A percentile compares a stretch with the other conserved stretches of the same genome.
Conservation (phyloP, 2,113 vertebrate species). For the Cryptoleucopteryx plumbea region DNA sequence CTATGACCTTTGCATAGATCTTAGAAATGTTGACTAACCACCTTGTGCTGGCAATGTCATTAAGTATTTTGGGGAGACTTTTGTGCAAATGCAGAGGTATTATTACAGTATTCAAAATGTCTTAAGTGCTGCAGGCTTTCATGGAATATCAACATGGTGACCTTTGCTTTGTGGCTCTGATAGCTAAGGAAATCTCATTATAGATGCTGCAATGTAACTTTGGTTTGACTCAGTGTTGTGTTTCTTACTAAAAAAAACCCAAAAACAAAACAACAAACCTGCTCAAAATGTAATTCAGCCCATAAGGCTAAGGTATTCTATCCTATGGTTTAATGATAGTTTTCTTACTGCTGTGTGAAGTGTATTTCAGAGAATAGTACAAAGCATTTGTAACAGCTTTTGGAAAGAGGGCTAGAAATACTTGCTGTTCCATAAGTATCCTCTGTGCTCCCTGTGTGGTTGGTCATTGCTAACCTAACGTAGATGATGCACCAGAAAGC, state of each 20-base stretch:
- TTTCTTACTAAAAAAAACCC: not conserved
- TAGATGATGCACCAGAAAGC: not conserved
- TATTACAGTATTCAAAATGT: not conserved
- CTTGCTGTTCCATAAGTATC: not conserved
- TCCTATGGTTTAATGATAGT: not conserved
- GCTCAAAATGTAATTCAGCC: not conserved
- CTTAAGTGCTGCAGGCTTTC: constrained; percentile 5
- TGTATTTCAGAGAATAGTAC: not conserved
- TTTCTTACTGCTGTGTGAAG: not conserved
- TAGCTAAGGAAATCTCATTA: constrained; percentile 17
- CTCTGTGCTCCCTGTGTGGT: not conserved
- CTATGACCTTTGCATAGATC: constrained; percentile 13
- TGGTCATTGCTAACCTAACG: not conserved
- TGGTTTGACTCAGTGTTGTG: not conserved
- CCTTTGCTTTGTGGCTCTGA: constrained; percentile 6
- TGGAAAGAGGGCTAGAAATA: not conserved
- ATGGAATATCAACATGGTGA: not conserved
- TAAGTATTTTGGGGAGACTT: not conserved
- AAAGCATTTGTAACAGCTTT: not conserved
- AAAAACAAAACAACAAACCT: not conserved
- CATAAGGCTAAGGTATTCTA: not conserved
- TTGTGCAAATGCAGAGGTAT: not conserved
- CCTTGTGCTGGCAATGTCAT: not conserved
- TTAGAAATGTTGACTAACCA: constrained; percentile 18
- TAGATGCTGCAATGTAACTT: not conserved